Percentiles rank a stretch among this genome's conserved stretches.
Conservation (phyloP, 2,888 invertebrate species). For the Pemphredon lugubris region DNA sequence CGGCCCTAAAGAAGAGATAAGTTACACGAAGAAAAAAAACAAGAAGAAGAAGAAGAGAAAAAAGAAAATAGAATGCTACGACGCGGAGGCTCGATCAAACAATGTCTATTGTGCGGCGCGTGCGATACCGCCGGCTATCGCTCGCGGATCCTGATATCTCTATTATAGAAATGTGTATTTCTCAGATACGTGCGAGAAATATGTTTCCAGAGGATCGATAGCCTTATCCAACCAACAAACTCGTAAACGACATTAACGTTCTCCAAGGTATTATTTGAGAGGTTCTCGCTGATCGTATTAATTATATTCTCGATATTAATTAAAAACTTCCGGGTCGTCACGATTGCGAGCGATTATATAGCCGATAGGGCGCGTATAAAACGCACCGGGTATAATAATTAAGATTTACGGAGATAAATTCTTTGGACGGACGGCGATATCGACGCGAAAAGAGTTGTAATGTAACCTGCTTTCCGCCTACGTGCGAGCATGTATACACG, state of each 20-base stretch:
- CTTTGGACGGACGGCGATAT: slow-evolving; percentile 11
- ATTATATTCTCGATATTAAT: too few relatives aligned
- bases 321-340: too few relatives aligned
- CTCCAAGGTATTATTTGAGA: too few relatives aligned
- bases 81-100: slow-evolving; percentile 53
- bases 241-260: too few relatives aligned
- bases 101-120: slow-evolving; percentile 54
- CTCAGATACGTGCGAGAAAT: slow-evolving; percentile 17
- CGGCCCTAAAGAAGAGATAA: slow-evolving; percentile 43
- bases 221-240: neutral
- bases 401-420: slow-evolving; percentile 22
- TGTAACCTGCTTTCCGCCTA: slow-evolving; percentile 36
- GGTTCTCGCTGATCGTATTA: too few relatives aligned
- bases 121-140: slow-evolving; percentile 42
- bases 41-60: too few relatives aligned
- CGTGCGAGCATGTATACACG: slow-evolving; percentile 14
- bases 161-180: slow-evolving; percentile 39
- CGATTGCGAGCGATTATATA: too few relatives aligned
- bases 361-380: too few relatives aligned
- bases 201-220: neutral
- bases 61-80: slow-evolving; percentile 26
- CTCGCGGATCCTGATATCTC: slow-evolving; percentile 35
- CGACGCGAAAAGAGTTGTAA: neutral
- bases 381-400: slow-evolving; percentile 9
- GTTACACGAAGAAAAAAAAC: too few relatives aligned